These are phyloP conservation scores for Acronicta leporina DNA, from an alignment of 2,888 invertebrate species.

Conservation along the genomic window DNA sequence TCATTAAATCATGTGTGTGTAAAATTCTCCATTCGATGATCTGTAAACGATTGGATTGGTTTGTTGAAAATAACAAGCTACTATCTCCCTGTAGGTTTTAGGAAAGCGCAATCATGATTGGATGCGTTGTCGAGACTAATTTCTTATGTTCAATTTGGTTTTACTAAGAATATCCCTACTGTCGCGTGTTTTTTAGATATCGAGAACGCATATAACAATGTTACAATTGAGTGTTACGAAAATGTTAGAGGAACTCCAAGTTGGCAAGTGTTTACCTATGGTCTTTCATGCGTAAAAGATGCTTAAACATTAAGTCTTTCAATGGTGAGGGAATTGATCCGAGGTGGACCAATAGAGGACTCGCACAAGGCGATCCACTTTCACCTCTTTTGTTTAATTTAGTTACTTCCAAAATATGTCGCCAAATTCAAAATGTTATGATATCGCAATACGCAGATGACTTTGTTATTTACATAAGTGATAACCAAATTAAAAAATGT, in stretches of 20 bases:
- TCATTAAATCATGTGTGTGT: constrained; percentile 23
- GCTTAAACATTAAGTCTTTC: not conserved
- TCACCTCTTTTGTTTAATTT: too few relatives aligned
- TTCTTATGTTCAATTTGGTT: not conserved
- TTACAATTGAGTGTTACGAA: constrained; percentile 1
- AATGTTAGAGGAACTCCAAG: constrained; percentile 7
- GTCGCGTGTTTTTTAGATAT: not conserved
- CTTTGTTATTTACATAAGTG: too few relatives aligned
- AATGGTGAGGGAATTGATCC: too few relatives aligned
- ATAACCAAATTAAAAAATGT: too few relatives aligned
- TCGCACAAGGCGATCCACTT: too few relatives aligned
- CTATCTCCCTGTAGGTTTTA: constrained; percentile 12
- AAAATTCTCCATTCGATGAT: constrained; percentile 21
- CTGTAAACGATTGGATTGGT: constrained; percentile 19
- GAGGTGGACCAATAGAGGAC: too few relatives aligned
- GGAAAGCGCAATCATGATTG: constrained; percentile 9
- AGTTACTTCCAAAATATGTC: too few relatives aligned
- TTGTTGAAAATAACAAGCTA: constrained; percentile 11
- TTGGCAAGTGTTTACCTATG: constrained; percentile 4
- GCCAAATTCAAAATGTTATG: too few relatives aligned
- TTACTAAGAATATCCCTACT: constrained; percentile 1
- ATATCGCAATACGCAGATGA: too few relatives aligned
- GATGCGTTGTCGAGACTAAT: constrained; percentile 4
- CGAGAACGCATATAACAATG: not conserved
- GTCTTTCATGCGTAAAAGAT: not conserved